Conservation (phyloP, 2,113 vertebrate species). For the Hyperopisus bebe region DNA sequence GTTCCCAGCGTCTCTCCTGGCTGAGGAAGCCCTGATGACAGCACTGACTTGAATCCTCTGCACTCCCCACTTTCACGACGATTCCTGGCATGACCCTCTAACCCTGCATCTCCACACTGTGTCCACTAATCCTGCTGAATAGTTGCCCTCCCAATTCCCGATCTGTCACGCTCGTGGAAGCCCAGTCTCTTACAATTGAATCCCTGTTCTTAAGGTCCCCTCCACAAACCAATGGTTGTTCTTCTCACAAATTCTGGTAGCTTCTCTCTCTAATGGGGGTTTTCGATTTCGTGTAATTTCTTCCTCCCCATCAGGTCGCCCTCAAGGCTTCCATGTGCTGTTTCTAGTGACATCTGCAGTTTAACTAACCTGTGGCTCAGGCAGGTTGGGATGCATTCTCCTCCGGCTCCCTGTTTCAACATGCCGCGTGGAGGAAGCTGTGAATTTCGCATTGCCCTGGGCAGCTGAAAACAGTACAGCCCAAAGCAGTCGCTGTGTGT, state of each 20-base stretch:
- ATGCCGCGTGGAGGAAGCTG: slow-evolving; percentile 42
- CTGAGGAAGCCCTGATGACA: not conserved
- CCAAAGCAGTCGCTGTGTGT: not conserved
- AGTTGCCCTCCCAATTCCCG: slow-evolving; percentile 32
- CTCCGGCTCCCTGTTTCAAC: slow-evolving; percentile 52
- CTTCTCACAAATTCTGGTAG: not conserved
- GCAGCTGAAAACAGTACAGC: not conserved
- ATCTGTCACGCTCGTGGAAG: slow-evolving; percentile 37
- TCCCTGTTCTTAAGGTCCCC: not conserved
- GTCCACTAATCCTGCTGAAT: not conserved
- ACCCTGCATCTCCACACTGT: slow-evolving; percentile 40
- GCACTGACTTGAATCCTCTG: not conserved
- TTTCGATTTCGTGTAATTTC: slow-evolving; percentile 39
- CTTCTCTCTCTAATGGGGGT: not conserved
- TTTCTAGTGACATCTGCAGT: slow-evolving; percentile 48
- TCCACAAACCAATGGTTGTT: not conserved
- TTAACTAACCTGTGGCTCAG: slow-evolving; percentile 48
- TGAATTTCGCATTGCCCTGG: not conserved
- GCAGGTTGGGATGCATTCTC: slow-evolving; percentile 44
- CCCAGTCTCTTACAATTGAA: not conserved
- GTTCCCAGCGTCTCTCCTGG: slow-evolving; percentile 14
- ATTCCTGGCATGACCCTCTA: slow-evolving; percentile 28
- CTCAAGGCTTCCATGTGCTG: slow-evolving; percentile 45
- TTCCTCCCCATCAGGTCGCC: slow-evolving; percentile 49
- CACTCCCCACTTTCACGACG: slow-evolving; percentile 24